Evolutionary conservation across 2,113 vertebrate genomes (phyloP), one percentile per base, ranked within the genome.

Genomic region (Steatornis caripensis): DNA sequence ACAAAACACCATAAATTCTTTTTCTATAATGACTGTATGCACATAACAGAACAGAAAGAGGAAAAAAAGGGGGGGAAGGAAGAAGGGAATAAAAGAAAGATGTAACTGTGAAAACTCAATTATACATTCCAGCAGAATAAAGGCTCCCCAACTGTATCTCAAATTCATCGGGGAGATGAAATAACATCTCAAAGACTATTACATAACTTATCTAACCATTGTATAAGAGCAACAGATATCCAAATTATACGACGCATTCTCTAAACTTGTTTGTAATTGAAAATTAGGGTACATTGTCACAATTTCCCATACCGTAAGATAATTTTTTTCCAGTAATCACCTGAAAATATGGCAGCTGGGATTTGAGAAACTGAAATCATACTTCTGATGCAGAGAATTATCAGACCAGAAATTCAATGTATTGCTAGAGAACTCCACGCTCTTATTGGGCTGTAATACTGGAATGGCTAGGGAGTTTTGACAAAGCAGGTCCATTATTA

Each of bases 301-400:
- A 51, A 69, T 58, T 90, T 96, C 30, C 66, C 51, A 83, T 41
- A 82, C 3, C 81, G 43, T 53, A 85, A 91, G 37, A 61, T n/a
- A 43, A 24, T 60, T 84, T 93, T 81, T 93, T 89, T 22, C 26
- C 24, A 94, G 88, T 75, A 97, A 97, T 91, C 96, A 95, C 68
- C 57, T 97, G 80, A 89, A 96, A 97, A 96, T 72, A 93, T 29
- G 43, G 92, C 85, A 95, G 87, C 27, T 84, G 86, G 80, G 85
- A 97, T 87, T 92, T 96, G 58, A 96, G 78, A 61, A 89, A 94
- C 84, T 93, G 77, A 96, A 98, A 95, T 93, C 53, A 89, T 72
- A 70, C 77, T 96, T 96, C 75, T 94, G 48, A 88, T 91, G 68
- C 89, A 3, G 7, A 95, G 81, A 97, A 93, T 90, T 96, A 88